A percentile compares a stretch with the other conserved stretches of the same genome.
These are phyloP conservation scores for Dicrurus megarhynchus DNA, from an alignment of 2,113 vertebrate genomes.

Conservation along the genomic window DNA sequence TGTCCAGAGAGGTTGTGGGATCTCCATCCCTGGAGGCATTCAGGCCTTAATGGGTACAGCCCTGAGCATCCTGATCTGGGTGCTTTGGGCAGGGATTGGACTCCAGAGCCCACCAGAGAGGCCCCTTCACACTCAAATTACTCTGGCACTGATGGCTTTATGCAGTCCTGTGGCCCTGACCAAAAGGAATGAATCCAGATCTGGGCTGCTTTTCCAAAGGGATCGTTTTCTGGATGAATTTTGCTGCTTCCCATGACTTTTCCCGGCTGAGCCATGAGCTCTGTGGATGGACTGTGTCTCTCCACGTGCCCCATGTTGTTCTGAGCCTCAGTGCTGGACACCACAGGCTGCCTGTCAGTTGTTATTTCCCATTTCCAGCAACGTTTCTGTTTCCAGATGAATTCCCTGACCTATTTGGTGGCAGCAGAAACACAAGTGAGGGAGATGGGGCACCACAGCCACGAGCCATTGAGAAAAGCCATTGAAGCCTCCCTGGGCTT, in stretches of 20 bases:
- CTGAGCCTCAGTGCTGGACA: neutral
- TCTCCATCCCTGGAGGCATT: neutral
- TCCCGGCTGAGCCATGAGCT: neutral
- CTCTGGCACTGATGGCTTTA: neutral
- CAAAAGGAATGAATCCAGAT: neutral
- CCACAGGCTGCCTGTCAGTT: neutral
- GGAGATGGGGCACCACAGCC: neutral
- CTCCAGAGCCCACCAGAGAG: neutral
- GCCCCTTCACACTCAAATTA: rapidly evolving
- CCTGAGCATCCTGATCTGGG: neutral
- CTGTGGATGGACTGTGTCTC: neutral
- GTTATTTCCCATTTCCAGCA: neutral
- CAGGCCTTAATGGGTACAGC: neutral
- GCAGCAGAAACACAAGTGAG: neutral
- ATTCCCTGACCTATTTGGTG: neutral
- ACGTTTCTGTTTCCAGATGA: neutral
- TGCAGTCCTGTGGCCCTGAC: neutral
- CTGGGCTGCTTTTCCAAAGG: neutral
- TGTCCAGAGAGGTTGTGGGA: neutral
- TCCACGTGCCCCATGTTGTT: rapidly evolving
- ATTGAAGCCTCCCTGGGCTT: neutral
- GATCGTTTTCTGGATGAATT: neutral
- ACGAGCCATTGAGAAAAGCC: neutral
- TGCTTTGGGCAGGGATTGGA: neutral
- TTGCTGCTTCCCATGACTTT: neutral